Percentiles rank a stretch among this genome's conserved stretches.
phyloP scores from a whole-genome alignment of 2,888 invertebrate species.

The Stictocephala bisonia region DNA sequence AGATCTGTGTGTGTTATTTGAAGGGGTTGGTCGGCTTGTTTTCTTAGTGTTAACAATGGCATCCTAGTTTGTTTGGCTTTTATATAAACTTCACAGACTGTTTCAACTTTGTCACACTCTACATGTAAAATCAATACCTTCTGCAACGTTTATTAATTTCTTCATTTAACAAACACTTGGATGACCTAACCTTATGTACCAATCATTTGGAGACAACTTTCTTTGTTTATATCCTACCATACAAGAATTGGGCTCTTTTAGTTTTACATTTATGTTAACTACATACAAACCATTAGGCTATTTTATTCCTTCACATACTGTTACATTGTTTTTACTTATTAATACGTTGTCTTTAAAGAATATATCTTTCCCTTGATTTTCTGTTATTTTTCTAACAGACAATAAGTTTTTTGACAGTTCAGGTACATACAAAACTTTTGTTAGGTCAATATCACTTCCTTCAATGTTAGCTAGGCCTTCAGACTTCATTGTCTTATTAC shows the following conservation, averaged over 20 bases:
- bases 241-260: neutral
- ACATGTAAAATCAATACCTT: slow-evolving; percentile 17
- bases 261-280: slow-evolving; percentile 24
- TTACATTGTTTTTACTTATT: slow-evolving; percentile 17
- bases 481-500: neutral
- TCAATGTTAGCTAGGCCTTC: neutral
- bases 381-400: slow-evolving; percentile 40
- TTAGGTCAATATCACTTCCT: slow-evolving; percentile 7
- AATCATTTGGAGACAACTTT: slow-evolving; percentile 8
- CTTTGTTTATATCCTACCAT: slow-evolving; percentile 2
- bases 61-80: slow-evolving; percentile 35
- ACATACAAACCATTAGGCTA: slow-evolving; percentile 13
- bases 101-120: neutral
- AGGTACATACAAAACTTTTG: slow-evolving; percentile 41
- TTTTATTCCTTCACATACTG: slow-evolving; percentile 18
- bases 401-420: slow-evolving; percentile 41
- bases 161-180: slow-evolving; percentile 22
- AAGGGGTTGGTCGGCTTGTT: slow-evolving; percentile 37
- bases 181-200: slow-evolving; percentile 45
- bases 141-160: slow-evolving; percentile 5
- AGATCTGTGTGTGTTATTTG: slow-evolving; percentile 43
- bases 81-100: slow-evolving; percentile 38
- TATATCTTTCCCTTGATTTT: slow-evolving; percentile 36
- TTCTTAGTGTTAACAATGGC: slow-evolving; percentile 28
- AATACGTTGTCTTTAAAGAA: slow-evolving; percentile 29